Base-by-base conservation (phyloP, 1,140 invertebrate species). In the Zaprionus davidi region DNA sequence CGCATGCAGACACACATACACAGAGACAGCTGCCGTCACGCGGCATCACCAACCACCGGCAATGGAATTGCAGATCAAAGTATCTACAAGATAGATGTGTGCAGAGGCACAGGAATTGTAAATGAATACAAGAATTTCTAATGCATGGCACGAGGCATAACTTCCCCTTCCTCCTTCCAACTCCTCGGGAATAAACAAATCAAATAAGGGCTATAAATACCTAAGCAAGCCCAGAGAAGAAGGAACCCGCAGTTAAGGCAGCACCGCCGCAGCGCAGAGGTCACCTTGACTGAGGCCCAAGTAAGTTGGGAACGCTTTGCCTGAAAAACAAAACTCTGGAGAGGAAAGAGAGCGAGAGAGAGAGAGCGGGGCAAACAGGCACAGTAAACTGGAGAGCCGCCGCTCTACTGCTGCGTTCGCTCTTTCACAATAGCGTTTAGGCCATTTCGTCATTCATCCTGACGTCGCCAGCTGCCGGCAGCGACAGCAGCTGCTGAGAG, bases 401-500 rank as follows among this genome's bases (percentile, higher is more conserved):
- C 60, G 20, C 12, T 28, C 7, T 2, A 2, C 11, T 15, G 31
- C 24, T 36, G 26, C 57, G 67, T 67, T 76, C 76, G 70, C 80
- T 20, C 36, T 90, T 90, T 90, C 85, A 90, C 85, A 88, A 85
- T 26, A 62, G 20, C 41, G 34, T 72, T 56, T 58, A 62, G 73
- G 76, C 73, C 58, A 78, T 90, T 90, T 90, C 85, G 79, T 90
- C 85, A 90, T 79, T 79, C 85, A 90, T 90, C 85, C 86, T 88
- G 81, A 53, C 51, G 44, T 1, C 9, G 31, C 31, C 31, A 34
- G 59, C 80, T 68, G 75, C 81, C 57, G 55, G 63, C 55, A 59
- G 66, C 80, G 31, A 64, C 66, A 49, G 62, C 66, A n/a, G 41
- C 71, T 59, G 76, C 67, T 44, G 66, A 41, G 38, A 71, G 66